Conservation (phyloP, 2,888 invertebrate species). For the Drosophila maculinotata region DNA sequence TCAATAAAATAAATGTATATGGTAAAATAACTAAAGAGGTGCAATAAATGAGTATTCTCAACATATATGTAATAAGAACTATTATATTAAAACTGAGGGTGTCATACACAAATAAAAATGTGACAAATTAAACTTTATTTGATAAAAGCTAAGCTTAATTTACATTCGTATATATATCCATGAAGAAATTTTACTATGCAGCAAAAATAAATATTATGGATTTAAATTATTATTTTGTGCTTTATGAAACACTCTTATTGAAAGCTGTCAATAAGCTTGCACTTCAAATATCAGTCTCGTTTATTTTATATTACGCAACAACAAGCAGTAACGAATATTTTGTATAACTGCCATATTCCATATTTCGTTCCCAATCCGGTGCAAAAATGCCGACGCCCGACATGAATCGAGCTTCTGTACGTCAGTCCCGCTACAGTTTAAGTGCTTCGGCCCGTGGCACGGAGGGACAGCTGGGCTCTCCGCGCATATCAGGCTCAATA, state of each 20-base stretch:
- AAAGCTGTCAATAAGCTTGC: not conserved
- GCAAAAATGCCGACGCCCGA: slow-evolving; percentile 21
- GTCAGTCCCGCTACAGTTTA: not conserved
- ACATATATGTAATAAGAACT: no score
- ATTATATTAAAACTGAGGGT: no score
- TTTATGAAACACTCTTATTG: not conserved
- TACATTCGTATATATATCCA: no score
- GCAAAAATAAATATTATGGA: no score
- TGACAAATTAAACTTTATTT: no score
- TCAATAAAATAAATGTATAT: not conserved
- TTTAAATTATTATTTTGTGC: no score
- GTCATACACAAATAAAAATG: no score
- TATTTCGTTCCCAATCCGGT: not conserved
- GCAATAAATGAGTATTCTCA: not conserved
- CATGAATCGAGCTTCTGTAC: not conserved
- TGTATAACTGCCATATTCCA: not conserved
- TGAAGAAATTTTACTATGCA: no score
- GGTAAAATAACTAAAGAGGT: not conserved
- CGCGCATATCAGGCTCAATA: not conserved
- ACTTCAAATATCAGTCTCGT: slow-evolving; percentile 1
- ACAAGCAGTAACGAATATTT: not conserved
- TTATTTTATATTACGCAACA: slow-evolving; percentile 9
- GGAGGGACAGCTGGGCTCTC: accelerated
- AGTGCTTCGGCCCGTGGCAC: not conserved
- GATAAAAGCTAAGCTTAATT: no score